Conservation (phyloP, 92 coral and sea anemone species). For the Phymanthus crucifer region DNA sequence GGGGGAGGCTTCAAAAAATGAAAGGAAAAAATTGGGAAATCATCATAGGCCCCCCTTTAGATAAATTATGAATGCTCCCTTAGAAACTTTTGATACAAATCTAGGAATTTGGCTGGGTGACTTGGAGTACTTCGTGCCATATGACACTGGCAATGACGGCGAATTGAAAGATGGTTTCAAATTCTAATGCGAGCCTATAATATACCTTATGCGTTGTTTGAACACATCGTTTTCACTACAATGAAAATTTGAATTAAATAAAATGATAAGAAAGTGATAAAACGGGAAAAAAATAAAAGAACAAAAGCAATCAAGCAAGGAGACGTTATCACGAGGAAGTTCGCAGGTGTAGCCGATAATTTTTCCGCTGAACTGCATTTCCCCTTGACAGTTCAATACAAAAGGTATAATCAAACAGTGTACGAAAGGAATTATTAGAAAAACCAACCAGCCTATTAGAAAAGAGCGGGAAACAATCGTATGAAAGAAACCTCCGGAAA, state of each 20-base stretch:
- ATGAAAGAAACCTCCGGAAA: constrained; percentile 29
- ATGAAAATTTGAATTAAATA: background rate
- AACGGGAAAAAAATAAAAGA: background rate
- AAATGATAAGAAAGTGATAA: background rate
- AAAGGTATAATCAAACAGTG: constrained; percentile 20
- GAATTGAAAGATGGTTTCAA: background rate
- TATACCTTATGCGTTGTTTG: background rate
- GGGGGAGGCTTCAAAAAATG: no score
- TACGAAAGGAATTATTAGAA: constrained; percentile 12
- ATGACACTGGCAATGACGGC: background rate
- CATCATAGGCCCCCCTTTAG: no score
- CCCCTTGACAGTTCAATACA: constrained; percentile 15
- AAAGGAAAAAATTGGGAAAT: no score
- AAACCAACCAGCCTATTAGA: constrained; percentile 7
- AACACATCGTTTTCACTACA: background rate
- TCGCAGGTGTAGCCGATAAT: background rate
- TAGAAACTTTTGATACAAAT: no score
- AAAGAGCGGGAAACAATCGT: background rate
- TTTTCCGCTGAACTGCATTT: background rate
- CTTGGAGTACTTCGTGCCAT: no score
- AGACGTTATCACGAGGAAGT: background rate
- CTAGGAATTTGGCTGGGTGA: no score
- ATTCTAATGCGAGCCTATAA: background rate
- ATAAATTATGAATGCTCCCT: no score
- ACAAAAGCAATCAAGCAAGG: background rate